Evolutionary conservation across 1,140 invertebrate genomes (phyloP), one percentile per base, ranked within the genome.

Genomic region (Mizuhopecten yessoensis): DNA sequence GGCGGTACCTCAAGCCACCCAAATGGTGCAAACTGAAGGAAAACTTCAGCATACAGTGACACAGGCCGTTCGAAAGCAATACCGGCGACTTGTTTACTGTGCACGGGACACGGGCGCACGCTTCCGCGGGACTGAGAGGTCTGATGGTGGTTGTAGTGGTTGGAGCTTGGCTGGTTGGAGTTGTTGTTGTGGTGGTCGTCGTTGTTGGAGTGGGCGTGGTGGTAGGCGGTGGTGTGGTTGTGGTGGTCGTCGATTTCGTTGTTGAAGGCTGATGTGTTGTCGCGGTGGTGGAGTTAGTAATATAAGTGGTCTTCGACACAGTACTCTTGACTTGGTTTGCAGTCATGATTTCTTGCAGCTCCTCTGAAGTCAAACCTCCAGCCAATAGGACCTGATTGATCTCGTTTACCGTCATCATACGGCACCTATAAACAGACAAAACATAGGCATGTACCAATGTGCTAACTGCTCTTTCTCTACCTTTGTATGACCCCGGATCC

Each of bases 81-180:
- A 75, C 57, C 5, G 57, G 57, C 29, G 57, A 75, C 5, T 75
- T 0, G 23, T 75, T 75, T 5, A n/a, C n/a, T 75, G 1, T 23
- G 17, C 57, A 75, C 17, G 23, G 57, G 23, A 29, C 29, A 29
- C 57, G 57, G 9, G n/a, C 57, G 57, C 57, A 75, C 3, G 29
- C 5, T 13, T 75, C 57, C n/a, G n/a, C 23, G 0, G n/a, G 57
- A 75, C 23, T 75, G 57, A 75, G 90, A 17, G 90, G 45, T 34
- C 75, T 86, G 15, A 34, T 88, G 0, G 90, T 34, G 34, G 87
- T 34, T 3, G 87, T 33, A 17, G 89, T 86, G 87, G 90, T 90
- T 15, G 86, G 87, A 29, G 90, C n/a, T n/a, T n/a, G n/a, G n/a
- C n/a, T 90, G 87, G 90, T 88, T 49, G 42, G 33, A 34, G 34